Base-by-base conservation (phyloP, 2,797 vertebrate species). In the Xyrichtys novacula region DNA sequence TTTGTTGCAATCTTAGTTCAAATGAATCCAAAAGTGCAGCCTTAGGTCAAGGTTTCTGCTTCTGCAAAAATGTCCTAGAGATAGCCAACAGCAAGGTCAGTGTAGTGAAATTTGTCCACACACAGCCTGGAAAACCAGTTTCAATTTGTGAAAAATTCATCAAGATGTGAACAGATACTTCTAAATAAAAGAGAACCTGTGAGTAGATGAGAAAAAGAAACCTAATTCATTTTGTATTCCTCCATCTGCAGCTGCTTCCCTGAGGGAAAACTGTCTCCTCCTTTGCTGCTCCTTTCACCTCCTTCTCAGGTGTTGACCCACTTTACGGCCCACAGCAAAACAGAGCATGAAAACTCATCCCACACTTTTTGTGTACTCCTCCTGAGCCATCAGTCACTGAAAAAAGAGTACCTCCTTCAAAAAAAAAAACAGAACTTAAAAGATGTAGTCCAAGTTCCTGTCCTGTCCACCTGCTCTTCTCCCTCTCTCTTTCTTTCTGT, bases 281-380 rank as follows among this genome's bases (percentile, higher is more conserved):
- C 6, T 52, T 62, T 62, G 58, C 64, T 62, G 48, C 80, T 78
- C 74, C 67, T 79, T 72, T 85, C 73, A 81, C 75, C 78, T 74
- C 60, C 78, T 74, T 74, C 84, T 87, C 88, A 88, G 80, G 74
- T 88, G 82, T 82, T 85, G 66, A 74, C 79, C 78, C 77, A 81
- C 65, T 84, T 85, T 59, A 60, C 75, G 29, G 58, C 71, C 74
- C 36, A 28, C 29, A 49, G 76, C 65, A 63, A 71, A 76, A 74
- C 15, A 47, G 15, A 36, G 67, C 50, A n/a, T 47, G 39, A 58
- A 71, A 40, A 17, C 80, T 60, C 60, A 56, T 74, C 66, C 68
- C 66, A 39, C 75, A 2, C 36, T 65, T 34, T 42, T 16, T 34
- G 63, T 61, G 23, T 44, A 31, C 29, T 19, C 48, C 29, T 15